Base-by-base conservation (phyloP, 2,888 invertebrate genomes). In the Hirtodrosophila cameraria region DNA sequence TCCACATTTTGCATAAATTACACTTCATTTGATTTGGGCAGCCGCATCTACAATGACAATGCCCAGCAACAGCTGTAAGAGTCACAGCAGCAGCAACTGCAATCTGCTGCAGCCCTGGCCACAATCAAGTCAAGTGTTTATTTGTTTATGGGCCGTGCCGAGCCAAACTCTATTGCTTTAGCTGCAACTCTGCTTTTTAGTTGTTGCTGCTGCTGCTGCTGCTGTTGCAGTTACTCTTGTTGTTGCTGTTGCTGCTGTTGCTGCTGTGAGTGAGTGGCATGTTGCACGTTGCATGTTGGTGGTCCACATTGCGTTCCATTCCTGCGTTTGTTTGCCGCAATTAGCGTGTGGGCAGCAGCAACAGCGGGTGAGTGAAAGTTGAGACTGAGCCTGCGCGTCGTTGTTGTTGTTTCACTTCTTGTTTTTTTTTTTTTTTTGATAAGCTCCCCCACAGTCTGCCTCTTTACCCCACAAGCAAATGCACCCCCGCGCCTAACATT, bases 41-140 rank as follows among this genome's bases (percentile, higher is more conserved):
- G 70, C 72, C 66, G 74, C 79, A 69, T 65, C 57, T 65, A 45
- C 63, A 72, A 68, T 72, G 71, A 75, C 75, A 75, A 69, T 66
- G 64, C 75, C 6, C 36, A 16, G 28, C 41, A 16, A 9, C 18
- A 11, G 11, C 35, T 33, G 30, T 46, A 18, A 12, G 48, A 23
- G 8, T 52, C 11, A 18, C 16, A 7, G 33, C 43, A 20, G n/a
- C 50, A 41, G 30, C 42, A 38, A 33, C 23, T 35, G 33, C 38
- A 33, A 42, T 33, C 45, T 54, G 50, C 43, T 53, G 66, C n/a
- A n/a, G 50, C 69, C 72, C 60, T 73, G 67, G 70, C 74, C 80
- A 84, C 87, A 88, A 87, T 88, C 88, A 88, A 88, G 87, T 88
- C 88, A 88, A 88, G 88, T 88, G 88, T 87, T 88, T 88, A 87